Percentiles rank a stretch among this genome's conserved stretches.
Evolutionary conservation across 1,140 invertebrate species (phyloP).

Genomic region (Macrosteles quadrilineatus): DNA sequence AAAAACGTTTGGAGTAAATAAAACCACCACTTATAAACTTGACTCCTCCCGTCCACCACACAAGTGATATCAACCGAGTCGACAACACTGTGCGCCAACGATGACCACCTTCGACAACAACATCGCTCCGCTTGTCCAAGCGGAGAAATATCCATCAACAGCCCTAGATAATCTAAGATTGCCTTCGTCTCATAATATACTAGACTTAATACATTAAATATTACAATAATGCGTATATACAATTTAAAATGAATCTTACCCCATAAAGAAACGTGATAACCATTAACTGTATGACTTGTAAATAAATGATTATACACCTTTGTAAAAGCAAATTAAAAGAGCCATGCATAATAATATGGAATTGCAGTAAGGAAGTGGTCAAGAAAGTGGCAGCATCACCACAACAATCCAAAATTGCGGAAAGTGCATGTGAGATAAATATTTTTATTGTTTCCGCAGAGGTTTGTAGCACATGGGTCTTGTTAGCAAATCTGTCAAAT

Average conservation of each 20-base stretch:
- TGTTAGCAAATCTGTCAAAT: no score
- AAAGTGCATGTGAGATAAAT: neutral
- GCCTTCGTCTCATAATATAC: constrained; percentile 1
- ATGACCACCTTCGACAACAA: neutral
- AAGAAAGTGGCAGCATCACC: neutral
- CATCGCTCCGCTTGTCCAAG: neutral
- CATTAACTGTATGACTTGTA: constrained; percentile 4
- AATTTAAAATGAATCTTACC: constrained; percentile 13
- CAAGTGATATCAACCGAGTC: neutral
- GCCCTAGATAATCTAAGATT: constrained; percentile 16
- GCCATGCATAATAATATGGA: neutral
- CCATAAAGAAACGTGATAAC: neutral
- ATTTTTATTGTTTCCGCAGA: neutral
- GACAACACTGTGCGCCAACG: constrained; percentile 6
- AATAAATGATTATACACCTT: neutral
- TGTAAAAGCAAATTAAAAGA: neutral
- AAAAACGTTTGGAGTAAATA: no score
- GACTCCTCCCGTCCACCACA: constrained; percentile 6
- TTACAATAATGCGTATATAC: constrained; percentile 22
- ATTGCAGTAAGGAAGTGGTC: neutral
- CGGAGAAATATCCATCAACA: neutral
- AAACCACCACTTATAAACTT: no score
- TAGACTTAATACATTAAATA: constrained; percentile 22
- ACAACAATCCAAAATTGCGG: neutral
- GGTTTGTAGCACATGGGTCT: no score